Evolutionary conservation across 2,888 invertebrate species (phyloP).

Genomic region (Mythimna loreyi): DNA sequence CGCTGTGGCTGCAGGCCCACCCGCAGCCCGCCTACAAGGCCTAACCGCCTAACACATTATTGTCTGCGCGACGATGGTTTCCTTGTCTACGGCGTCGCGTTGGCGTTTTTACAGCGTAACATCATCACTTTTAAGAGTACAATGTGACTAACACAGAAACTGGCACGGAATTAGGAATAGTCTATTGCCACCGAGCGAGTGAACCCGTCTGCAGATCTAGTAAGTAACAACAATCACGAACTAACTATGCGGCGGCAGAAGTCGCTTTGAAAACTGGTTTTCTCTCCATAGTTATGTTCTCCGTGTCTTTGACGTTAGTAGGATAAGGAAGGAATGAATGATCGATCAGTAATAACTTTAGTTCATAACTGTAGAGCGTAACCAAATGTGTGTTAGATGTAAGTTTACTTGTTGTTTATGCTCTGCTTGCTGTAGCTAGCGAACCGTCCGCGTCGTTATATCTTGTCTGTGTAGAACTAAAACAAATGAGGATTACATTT

Average conservation of each 20-base stretch:
- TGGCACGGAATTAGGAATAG: background rate
- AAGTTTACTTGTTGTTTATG: conserved; percentile 61
- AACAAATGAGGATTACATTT: background rate
- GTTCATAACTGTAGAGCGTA: conserved; percentile 63
- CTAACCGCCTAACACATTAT: conserved; percentile 51
- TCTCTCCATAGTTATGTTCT: background rate
- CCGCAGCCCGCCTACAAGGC: conserved; percentile 79
- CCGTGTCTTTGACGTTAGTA: background rate
- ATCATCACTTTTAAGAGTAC: background rate
- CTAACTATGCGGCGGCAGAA: background rate
- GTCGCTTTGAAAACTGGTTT: background rate
- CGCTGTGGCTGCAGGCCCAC: conserved; percentile 80
- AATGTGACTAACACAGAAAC: background rate
- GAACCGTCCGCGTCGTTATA: background rate
- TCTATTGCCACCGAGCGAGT: background rate
- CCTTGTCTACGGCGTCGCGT: background rate
- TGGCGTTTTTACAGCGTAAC: background rate
- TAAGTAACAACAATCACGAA: no score
- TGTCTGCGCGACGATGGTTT: background rate
- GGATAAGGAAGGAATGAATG: background rate
- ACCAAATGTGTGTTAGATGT: conserved; percentile 78
- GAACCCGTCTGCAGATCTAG: background rate
- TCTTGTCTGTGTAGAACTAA: background rate
- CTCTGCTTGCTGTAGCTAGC: conserved; percentile 27
- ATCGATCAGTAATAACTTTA: conserved; percentile 22